Base-by-base conservation (phyloP, 2,797 vertebrate species). In the Melanogrammus aeglefinus region DNA sequence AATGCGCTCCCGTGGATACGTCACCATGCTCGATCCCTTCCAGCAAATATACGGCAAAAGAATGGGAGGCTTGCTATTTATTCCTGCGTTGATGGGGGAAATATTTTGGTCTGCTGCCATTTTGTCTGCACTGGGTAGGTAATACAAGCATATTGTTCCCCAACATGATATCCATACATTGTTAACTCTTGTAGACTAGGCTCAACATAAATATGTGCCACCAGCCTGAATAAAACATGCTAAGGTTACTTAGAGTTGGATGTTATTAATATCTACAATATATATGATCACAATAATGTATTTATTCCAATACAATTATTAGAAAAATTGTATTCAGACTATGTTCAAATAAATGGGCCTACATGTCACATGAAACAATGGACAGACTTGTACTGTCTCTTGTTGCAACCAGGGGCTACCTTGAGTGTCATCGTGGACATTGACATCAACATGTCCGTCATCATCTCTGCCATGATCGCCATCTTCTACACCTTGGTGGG, bases 71-170 rank as follows among this genome's bases (percentile, higher is more conserved):
- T 91, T 99, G 74, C 94, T 99, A 16, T 99, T 99, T 87, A 96
- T 99, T 81, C 98, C 98, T 0, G 98, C 97, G 0, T 91, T 99
- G 77, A 97, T 99, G 96, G 98, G 98, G 80, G 98, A 99, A 88
- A 99, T 99, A 91, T 99, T 99, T 93, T 99, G 98, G 98, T 98
- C 98, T 63, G 97, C 97, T 24, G 97, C 98, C 77, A 98, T 99
- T 90, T 94, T 99, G 81, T 98, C 97, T 77, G 98, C 98, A 18
- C 91, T 99, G 87, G 98, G 98, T 99, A 94, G 88, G 94, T 78
- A 71, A 76, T 75, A 47, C 27, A 3, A 13, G 2, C 3, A 38
- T 13, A 24, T 18, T 4, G 66, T 76, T 13, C 63, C 63, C 63
- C 63, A 10, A 69, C 63, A 12, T 12, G 9, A 12, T n/a, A 63